A percentile compares a stretch with the other conserved stretches of the same genome.
phyloP scores from a whole-genome alignment of 2,888 invertebrate species.

The Agrochola lota region DNA sequence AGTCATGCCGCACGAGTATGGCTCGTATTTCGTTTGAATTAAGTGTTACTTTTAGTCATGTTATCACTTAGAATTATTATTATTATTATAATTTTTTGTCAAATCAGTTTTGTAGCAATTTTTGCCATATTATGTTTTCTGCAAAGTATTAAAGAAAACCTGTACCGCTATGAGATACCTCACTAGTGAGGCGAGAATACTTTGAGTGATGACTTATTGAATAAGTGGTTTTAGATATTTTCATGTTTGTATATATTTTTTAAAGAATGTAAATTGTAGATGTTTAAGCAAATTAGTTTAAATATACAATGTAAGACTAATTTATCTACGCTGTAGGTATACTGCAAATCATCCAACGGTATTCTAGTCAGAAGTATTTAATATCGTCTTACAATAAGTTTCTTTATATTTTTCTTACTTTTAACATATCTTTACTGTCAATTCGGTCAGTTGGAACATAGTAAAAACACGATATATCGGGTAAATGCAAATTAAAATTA shows the following conservation, averaged over 20 bases:
- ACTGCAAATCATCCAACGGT: constrained; percentile 71
- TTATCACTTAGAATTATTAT: constrained; percentile 43
- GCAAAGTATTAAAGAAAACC: constrained; percentile 24
- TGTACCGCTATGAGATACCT: constrained; percentile 20
- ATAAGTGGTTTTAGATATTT: constrained; percentile 44
- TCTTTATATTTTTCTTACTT: constrained; percentile 48
- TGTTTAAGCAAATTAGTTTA: constrained; percentile 48
- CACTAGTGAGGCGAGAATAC: constrained; percentile 37
- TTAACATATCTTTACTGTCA: constrained; percentile 52
- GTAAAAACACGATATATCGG: constrained; percentile 9
- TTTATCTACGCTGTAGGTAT: constrained; percentile 43
- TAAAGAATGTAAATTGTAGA: constrained; percentile 25
- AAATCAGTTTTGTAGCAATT: constrained; percentile 29
- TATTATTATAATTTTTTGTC: constrained; percentile 24
- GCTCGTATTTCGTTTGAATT: constrained; percentile 94
- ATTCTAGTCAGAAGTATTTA: constrained; percentile 82
- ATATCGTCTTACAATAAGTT: constrained; percentile 67
- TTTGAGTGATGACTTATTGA: constrained; percentile 34
- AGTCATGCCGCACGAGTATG: constrained; percentile 98
- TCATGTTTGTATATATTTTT: constrained; percentile 52
- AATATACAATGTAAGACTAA: constrained; percentile 51
- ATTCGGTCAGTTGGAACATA: constrained; percentile 42
- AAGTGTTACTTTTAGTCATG: constrained; percentile 16
- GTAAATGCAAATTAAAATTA: constrained; percentile 31
- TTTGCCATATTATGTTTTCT: constrained; percentile 20